phyloP scores from a whole-genome alignment of 2,113 vertebrate genomes.

The Channa maculata region DNA sequence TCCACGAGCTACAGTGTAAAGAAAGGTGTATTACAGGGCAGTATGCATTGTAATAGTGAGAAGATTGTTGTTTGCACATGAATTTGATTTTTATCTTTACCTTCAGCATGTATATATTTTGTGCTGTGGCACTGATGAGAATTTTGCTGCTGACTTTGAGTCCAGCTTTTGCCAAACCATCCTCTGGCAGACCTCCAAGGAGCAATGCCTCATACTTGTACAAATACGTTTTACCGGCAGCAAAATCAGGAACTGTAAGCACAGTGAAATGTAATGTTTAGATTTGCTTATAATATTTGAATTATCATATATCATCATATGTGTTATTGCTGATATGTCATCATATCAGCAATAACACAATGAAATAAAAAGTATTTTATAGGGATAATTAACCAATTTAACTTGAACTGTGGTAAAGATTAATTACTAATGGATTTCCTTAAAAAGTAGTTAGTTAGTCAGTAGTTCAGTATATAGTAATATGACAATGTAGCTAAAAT shows the following conservation, averaged over 20 bases:
- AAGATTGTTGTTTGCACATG: neutral
- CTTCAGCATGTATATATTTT: constrained; percentile 77
- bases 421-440: too few species aligned
- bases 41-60: neutral
- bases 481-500: too few species aligned
- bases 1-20: constrained; percentile 76
- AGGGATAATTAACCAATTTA: too few species aligned
- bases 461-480: too few species aligned
- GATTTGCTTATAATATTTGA: too few species aligned
- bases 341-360: too few species aligned
- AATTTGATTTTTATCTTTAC: constrained; percentile 63
- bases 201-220: constrained; percentile 85
- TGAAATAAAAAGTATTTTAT: too few species aligned
- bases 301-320: too few species aligned
- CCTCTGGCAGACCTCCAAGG: constrained; percentile 83
- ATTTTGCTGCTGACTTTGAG: constrained; percentile 82
- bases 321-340: too few species aligned
- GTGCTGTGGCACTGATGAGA: constrained; percentile 72
- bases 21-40: neutral
- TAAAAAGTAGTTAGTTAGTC: too few species aligned
- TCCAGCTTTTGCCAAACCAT: constrained; percentile 77
- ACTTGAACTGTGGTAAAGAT: too few species aligned
- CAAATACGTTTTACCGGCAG: constrained; percentile 70
- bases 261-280: neutral
- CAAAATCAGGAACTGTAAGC: constrained; percentile 82